Evolutionary conservation across 1,140 invertebrate species (phyloP).

Genomic region (Mamestra configurata): DNA sequence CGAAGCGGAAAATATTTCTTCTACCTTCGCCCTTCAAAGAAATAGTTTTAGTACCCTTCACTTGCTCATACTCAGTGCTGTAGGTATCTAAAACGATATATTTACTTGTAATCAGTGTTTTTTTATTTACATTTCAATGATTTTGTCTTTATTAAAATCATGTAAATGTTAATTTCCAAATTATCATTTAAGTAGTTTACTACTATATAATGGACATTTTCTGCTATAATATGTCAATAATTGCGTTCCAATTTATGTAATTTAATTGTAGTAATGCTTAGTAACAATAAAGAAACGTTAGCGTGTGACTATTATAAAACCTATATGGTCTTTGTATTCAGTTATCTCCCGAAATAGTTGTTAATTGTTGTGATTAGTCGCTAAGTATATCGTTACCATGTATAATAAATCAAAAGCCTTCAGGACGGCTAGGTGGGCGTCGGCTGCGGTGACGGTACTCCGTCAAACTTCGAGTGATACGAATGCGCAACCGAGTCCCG

Average conservation of each 20-base stretch:
- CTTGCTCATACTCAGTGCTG: constrained; percentile 31
- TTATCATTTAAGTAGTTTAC: constrained; percentile 1
- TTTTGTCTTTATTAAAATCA: neutral
- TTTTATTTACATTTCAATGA: neutral
- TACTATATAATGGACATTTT: neutral
- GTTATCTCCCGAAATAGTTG: constrained; percentile 37
- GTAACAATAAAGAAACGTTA: constrained; percentile 16
- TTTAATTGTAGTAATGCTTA: constrained; percentile 18
- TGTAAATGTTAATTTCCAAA: neutral
- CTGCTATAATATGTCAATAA: neutral
- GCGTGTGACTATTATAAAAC: constrained; percentile 7
- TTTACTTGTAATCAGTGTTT: constrained; percentile 32
- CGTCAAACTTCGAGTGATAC: constrained; percentile 29
- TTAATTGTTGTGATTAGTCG: constrained; percentile 84
- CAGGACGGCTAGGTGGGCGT: constrained; percentile 81
- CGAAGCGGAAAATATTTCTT: constrained; percentile 53
- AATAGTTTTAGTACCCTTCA: constrained; percentile 19
- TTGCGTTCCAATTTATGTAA: neutral
- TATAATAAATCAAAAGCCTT: constrained; percentile 80
- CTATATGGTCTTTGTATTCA: constrained; percentile 7
- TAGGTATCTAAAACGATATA: constrained; percentile 32
- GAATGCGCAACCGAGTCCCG: constrained; percentile 70
- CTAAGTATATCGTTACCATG: constrained; percentile 72
- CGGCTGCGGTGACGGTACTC: constrained; percentile 56
- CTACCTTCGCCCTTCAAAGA: constrained; percentile 21